A percentile compares a stretch with the other conserved stretches of the same genome.
Conservation (phyloP, 2,888 invertebrate genomes). For the Neoaliturus tenellus region DNA sequence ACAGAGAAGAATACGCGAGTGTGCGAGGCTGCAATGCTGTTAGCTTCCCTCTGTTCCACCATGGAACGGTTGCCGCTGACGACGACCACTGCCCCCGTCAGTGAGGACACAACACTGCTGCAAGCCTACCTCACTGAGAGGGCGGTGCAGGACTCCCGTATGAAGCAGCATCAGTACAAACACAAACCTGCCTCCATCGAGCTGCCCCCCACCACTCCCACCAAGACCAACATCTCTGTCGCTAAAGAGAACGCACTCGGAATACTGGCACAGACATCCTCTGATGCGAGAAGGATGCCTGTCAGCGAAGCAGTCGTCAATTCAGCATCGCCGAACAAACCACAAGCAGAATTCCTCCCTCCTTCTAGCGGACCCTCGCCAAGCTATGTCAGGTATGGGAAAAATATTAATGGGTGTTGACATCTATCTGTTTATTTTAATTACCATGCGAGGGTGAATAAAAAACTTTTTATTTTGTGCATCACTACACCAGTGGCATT, state of each 20-base stretch:
- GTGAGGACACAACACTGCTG: conserved; percentile 72
- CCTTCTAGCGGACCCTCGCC: conserved; percentile 71
- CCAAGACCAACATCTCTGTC: conserved; percentile 38
- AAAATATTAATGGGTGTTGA: too few species aligned
- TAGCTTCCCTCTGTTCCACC: conserved; percentile 79
- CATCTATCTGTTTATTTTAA: too few species aligned
- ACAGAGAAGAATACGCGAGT: conserved; percentile 39
- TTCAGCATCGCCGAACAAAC: conserved; percentile 68
- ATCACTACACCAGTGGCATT: too few species aligned
- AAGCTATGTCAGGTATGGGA: conserved; percentile 71
- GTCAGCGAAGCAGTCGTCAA: conserved; percentile 67
- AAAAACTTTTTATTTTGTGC: too few species aligned
- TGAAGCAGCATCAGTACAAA: conserved; percentile 80
- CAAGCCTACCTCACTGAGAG: conserved; percentile 85
- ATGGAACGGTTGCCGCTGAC: conserved; percentile 76
- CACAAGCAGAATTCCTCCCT: conserved; percentile 73
- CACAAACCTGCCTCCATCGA: neutral
- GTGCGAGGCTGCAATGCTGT: conserved; percentile 71
- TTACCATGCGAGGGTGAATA: too few species aligned
- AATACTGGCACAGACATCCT: conserved; percentile 57
- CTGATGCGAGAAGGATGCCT: conserved; percentile 54
- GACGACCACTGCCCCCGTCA: conserved; percentile 56
- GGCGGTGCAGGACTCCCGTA: conserved; percentile 81
- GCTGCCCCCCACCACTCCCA: neutral
- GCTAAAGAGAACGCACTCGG: conserved; percentile 61